Percentiles rank a stretch among this genome's conserved stretches.
These are phyloP conservation scores for Lycorma delicatula DNA, from an alignment of 1,140 invertebrate genomes.

Conservation along the genomic window DNA sequence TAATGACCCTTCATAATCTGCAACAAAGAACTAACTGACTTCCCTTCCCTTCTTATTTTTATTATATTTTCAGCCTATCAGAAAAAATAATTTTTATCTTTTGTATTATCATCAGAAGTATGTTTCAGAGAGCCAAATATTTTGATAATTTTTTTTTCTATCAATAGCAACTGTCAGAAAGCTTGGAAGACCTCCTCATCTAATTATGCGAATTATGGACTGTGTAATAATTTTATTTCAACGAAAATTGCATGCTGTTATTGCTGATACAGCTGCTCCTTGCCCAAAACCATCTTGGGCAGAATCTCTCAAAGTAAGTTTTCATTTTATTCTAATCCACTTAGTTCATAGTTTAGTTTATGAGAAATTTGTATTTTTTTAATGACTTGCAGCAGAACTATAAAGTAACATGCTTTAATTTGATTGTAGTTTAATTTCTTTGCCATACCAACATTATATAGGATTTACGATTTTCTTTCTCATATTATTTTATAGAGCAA, in stretches of 20 bases:
- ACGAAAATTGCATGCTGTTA: slow-evolving; percentile 69
- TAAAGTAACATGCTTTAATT: slow-evolving; percentile 94
- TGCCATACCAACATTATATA: too few relatives aligned
- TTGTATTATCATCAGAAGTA: too few relatives aligned
- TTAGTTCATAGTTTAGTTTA: slow-evolving; percentile 55
- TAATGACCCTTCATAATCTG: too few relatives aligned
- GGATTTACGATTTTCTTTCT: too few relatives aligned
- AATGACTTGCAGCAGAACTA: slow-evolving; percentile 89
- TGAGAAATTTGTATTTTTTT: slow-evolving; percentile 95
- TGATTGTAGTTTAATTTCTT: too few relatives aligned
- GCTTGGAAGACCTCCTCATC: slow-evolving; percentile 85
- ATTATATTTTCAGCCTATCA: too few relatives aligned
- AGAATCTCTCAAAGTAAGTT: slow-evolving; percentile 79
- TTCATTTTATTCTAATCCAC: not conserved
- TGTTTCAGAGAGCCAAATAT: too few relatives aligned
- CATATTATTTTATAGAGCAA: too few relatives aligned
- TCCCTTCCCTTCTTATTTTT: too few relatives aligned
- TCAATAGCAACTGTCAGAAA: slow-evolving; percentile 81
- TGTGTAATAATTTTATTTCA: slow-evolving; percentile 91
- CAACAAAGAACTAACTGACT: too few relatives aligned
- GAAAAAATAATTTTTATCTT: too few relatives aligned
- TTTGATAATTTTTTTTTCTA: too few relatives aligned
- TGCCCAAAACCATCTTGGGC: slow-evolving; percentile 92
- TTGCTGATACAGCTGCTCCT: slow-evolving; percentile 66
- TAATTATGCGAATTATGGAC: slow-evolving; percentile 98